Conservation (phyloP, 2,888 invertebrate genomes). For the Leucoptera coffeella region DNA sequence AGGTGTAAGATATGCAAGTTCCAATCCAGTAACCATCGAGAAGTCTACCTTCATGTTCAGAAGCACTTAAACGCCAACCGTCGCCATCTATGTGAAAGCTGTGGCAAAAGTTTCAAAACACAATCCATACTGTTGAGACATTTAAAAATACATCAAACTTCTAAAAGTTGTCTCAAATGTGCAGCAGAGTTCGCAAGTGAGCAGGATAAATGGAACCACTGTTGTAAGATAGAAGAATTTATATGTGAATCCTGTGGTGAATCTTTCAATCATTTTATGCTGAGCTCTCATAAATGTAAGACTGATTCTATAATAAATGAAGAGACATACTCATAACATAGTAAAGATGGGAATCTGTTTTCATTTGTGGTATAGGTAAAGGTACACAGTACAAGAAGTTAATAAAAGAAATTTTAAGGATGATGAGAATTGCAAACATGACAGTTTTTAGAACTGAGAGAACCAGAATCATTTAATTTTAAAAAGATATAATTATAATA, state of each 20-base stretch:
- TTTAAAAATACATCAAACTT: constrained; percentile 11
- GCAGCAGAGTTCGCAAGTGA: constrained; percentile 15
- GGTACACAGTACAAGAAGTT: too few relatives aligned
- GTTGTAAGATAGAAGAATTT: constrained; percentile 14
- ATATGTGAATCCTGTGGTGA: constrained; percentile 40
- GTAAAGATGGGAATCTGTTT: too few relatives aligned
- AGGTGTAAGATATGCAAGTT: constrained; percentile 57
- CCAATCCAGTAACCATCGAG: constrained; percentile 46
- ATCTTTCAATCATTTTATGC: constrained; percentile 15
- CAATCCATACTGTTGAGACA: constrained; percentile 23
- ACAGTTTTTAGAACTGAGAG: too few relatives aligned
- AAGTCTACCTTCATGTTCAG: constrained; percentile 54
- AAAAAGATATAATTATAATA: too few relatives aligned
- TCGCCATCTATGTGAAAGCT: constrained; percentile 34
- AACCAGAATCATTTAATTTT: too few relatives aligned
- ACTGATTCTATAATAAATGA: too few relatives aligned
- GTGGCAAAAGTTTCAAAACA: constrained; percentile 31
- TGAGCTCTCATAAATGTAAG: constrained; percentile 18
- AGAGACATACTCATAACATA: too few relatives aligned
- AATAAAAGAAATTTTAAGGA: too few relatives aligned
- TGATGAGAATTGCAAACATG: too few relatives aligned
- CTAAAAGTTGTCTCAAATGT: constrained; percentile 15
- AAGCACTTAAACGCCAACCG: constrained; percentile 25
- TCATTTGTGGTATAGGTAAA: too few relatives aligned
- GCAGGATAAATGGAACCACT: constrained; percentile 16